These are phyloP conservation scores for Malaclemys terrapin DNA, from an alignment of 2,113 vertebrate species.

Conservation along the genomic window DNA sequence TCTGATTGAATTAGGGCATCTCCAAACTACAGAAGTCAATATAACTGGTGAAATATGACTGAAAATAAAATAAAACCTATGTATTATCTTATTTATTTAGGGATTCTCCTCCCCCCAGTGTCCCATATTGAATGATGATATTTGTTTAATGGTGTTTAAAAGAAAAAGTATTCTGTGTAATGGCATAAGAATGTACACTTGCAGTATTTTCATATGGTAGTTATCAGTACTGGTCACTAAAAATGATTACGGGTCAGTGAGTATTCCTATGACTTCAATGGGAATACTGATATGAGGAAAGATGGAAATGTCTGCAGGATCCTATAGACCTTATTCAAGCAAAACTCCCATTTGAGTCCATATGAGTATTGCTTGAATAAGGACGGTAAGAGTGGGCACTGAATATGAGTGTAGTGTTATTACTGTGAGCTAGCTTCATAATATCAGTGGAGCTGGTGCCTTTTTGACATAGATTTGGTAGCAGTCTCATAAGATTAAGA, in stretches of 20 bases:
- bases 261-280: not conserved
- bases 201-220: not conserved
- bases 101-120: not conserved
- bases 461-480: not conserved
- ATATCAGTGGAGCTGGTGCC: not conserved
- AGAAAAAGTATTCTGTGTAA: not conserved
- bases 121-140: not conserved
- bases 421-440: not conserved
- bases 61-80: constrained; percentile 73
- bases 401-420: not conserved
- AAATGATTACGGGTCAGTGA: not conserved
- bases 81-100: constrained; percentile 20
- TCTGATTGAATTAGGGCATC: constrained; percentile 60
- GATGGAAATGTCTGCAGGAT: not conserved
- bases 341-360: not conserved
- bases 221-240: not conserved
- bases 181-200: not conserved
- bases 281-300: not conserved
- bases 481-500: not conserved
- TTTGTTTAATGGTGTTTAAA: not conserved
- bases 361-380: not conserved
- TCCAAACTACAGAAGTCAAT: constrained; percentile 69
- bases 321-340: not conserved
- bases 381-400: not conserved
- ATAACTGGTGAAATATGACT: constrained; percentile 67